These are phyloP conservation scores for Eurypyga helias DNA, from an alignment of 2,113 vertebrate genomes.

Conservation along the genomic window DNA sequence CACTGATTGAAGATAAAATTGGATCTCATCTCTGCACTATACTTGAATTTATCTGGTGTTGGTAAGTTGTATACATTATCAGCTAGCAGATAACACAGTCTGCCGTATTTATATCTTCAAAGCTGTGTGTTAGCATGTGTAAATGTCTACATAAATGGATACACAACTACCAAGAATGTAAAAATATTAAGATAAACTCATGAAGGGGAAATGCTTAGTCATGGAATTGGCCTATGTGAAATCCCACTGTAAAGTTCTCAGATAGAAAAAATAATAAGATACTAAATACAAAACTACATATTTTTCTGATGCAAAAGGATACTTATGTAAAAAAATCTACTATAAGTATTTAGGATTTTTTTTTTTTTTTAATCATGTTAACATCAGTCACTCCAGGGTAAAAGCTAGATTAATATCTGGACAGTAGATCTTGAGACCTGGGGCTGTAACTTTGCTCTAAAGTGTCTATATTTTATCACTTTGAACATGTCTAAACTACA, in stretches of 20 bases:
- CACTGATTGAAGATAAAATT: slow-evolving; percentile 14
- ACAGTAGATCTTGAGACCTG: background rate
- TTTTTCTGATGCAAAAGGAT: background rate
- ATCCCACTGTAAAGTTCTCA: accelerated
- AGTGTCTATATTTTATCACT: background rate
- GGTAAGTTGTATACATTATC: background rate
- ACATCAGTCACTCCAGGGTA: background rate
- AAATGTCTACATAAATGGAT: accelerated
- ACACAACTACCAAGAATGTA: background rate
- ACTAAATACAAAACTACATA: background rate
- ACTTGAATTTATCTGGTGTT: background rate
- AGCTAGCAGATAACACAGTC: background rate
- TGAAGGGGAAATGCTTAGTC: background rate
- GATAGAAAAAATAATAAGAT: background rate
- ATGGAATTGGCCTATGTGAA: background rate
- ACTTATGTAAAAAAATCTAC: background rate
- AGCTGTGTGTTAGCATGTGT: background rate
- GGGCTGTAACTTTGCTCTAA: background rate
- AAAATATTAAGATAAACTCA: background rate
- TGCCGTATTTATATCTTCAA: background rate
- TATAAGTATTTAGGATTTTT: background rate
- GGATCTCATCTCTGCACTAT: background rate
- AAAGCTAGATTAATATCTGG: background rate
- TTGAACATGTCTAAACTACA: background rate
- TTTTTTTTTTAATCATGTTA: background rate